Percentiles rank a stretch among this genome's conserved stretches.
Conservation (phyloP, 35 echinoderm and acorn worm species). For the Apostichopus californicus region DNA sequence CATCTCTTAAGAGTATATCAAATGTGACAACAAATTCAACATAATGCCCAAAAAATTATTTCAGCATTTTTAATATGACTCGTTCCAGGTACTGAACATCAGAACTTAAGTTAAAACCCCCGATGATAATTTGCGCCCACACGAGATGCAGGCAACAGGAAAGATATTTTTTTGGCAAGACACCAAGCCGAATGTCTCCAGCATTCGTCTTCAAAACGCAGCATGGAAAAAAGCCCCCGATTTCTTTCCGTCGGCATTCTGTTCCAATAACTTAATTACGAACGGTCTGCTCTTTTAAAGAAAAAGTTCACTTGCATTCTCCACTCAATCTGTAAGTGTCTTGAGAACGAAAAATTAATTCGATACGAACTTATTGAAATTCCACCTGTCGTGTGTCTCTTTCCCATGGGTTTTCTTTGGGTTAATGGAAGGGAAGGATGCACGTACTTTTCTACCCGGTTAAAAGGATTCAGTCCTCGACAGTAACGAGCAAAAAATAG, state of each 20-base stretch:
- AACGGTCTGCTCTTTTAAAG: neutral
- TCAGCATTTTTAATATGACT: too few species aligned
- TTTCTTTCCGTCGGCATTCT: neutral
- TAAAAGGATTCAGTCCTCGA: neutral
- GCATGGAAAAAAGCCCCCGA: neutral
- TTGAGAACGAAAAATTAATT: neutral
- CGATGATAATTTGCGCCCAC: too few species aligned
- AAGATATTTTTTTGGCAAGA: too few species aligned
- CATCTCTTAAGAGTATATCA: too few species aligned
- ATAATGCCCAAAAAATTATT: too few species aligned
- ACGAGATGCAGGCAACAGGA: too few species aligned
- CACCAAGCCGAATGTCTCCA: too few species aligned
- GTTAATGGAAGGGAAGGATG: slow-evolving; percentile 13
- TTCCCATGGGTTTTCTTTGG: neutral
- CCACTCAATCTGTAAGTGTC: neutral
- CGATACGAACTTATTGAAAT: neutral
- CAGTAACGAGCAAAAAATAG: neutral
- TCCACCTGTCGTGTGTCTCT: neutral
- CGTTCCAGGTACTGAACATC: too few species aligned
- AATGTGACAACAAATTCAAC: too few species aligned
- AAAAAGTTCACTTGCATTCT: neutral
- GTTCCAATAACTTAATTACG: slow-evolving; percentile 7
- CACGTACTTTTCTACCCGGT: neutral
- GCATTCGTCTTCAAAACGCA: too few species aligned
- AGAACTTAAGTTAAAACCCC: too few species aligned